Base-by-base conservation (phyloP, 2,797 vertebrate species). In the Triplophysa yarkandensis region DNA sequence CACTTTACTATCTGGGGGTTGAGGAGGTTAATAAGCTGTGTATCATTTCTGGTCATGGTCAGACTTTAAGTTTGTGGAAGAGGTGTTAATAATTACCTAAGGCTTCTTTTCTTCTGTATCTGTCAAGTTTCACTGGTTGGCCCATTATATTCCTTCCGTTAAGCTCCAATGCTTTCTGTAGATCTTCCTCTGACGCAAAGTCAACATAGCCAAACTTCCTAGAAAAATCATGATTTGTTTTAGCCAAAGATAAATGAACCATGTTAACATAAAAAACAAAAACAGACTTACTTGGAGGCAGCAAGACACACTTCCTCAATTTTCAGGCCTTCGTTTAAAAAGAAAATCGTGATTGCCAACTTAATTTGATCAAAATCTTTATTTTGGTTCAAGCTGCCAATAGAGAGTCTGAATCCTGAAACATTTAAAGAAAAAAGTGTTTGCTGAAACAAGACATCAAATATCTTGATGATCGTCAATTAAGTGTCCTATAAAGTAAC, bases 131-230 rank as follows among this genome's bases (percentile, higher is more conserved):
- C 65, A 98, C 0, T 81, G 96, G 93, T 76, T 83, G 87, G 36
- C 97, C 97, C 91, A 98, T 90, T 7, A 95, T 77, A 80, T 98
- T 99, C 85, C 96, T 96, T 36, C 98, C 98, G 6, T 92, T 96
- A 3, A 98, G 87, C 21, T 93, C 93, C 66, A 98, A 81, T 0
- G 94, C 96, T 80, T 95, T 95, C 81, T 92, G 92, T 85, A 96
- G 73, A 39, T 99, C 96, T 71, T 96, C 96, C 65, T 95, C 93
- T 41, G 91, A 88, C 36, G 87, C 77, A 68, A 98, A 98, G 32
- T 99, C 97, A n/a, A 96, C 95, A 0, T 99, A 99, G 34, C 96
- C 98, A 3, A 98, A 99, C 63, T 91, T 95, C 87, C 98, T 99
- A 39, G 10, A 39, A 39, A 39, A 27, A 17, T 9, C 36, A 39